Conservation (phyloP, 1,140 invertebrate species). For the Scaptomyza montana region DNA sequence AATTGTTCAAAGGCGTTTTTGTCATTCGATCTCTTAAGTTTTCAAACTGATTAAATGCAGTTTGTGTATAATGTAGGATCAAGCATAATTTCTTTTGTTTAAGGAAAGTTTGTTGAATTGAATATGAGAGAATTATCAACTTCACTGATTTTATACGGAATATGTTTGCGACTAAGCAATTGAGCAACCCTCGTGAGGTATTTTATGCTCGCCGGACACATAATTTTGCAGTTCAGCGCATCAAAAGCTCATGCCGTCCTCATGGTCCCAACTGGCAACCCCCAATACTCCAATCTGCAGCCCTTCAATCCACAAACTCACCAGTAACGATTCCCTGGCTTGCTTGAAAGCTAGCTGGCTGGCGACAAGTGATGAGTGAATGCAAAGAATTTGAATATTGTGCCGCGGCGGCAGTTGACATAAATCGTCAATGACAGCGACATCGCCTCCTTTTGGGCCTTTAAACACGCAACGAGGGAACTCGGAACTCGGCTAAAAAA, state of each 20-base stretch:
- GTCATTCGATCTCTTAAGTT: too few relatives aligned
- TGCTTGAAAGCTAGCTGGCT: not conserved
- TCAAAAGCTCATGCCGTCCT: conserved; percentile 54
- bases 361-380: conserved; percentile 80
- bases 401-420: conserved; percentile 76
- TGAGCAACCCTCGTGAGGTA: conserved; percentile 58
- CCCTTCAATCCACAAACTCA: not conserved
- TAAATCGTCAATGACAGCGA: conserved; percentile 82
- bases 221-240: conserved; percentile 63
- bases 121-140: too few relatives aligned
- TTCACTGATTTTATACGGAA: not conserved
- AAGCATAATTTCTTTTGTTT: too few relatives aligned
- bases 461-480: conserved; percentile 60
- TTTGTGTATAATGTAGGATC: too few relatives aligned
- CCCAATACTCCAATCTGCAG: not conserved
- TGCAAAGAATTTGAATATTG: conserved; percentile 82
- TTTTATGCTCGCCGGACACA: conserved; percentile 43
- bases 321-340: too few relatives aligned
- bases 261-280: conserved; percentile 26
- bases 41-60: too few relatives aligned
- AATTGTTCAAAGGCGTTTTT: too few relatives aligned
- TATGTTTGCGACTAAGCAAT: not conserved
- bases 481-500: conserved; percentile 19
- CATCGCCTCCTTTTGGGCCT: conserved; percentile 78
- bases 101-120: too few relatives aligned